Conservation (phyloP, 2,113 vertebrate species). For the Leiothrix lutea region DNA sequence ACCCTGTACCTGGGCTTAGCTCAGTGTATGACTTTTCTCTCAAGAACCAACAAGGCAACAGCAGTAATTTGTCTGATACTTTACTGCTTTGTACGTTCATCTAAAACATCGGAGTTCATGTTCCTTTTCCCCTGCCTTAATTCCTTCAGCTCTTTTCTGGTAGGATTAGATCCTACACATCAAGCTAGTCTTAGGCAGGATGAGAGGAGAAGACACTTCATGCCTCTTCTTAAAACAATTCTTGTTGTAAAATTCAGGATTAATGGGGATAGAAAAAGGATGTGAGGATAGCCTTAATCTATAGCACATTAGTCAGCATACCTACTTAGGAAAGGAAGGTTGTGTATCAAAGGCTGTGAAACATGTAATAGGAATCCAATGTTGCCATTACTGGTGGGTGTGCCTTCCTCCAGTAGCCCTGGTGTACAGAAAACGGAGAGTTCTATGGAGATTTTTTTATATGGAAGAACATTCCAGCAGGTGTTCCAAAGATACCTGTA, state of each 20-base stretch:
- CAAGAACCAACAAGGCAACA: background rate
- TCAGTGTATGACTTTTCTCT: background rate
- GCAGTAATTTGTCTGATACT: background rate
- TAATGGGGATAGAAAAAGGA: background rate
- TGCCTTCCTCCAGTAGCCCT: background rate
- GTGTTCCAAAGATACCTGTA: background rate
- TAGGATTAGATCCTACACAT: background rate
- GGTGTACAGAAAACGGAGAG: background rate
- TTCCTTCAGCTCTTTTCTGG: background rate
- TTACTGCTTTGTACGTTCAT: background rate
- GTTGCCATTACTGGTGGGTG: background rate
- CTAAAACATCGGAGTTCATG: background rate
- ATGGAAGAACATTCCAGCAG: background rate
- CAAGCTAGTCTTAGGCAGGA: background rate
- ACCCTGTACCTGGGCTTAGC: background rate
- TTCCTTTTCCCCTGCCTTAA: background rate
- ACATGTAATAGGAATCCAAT: background rate
- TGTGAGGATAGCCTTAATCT: background rate
- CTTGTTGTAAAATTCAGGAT: background rate
- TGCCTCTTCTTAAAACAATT: background rate
- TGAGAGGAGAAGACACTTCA: background rate
- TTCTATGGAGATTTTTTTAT: background rate
- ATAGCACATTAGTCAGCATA: background rate
- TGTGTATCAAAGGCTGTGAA: background rate
- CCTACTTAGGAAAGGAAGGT: background rate